Evolutionary conservation across 2,888 invertebrate species (phyloP).

Genomic region (Eremobia ochroleuca): DNA sequence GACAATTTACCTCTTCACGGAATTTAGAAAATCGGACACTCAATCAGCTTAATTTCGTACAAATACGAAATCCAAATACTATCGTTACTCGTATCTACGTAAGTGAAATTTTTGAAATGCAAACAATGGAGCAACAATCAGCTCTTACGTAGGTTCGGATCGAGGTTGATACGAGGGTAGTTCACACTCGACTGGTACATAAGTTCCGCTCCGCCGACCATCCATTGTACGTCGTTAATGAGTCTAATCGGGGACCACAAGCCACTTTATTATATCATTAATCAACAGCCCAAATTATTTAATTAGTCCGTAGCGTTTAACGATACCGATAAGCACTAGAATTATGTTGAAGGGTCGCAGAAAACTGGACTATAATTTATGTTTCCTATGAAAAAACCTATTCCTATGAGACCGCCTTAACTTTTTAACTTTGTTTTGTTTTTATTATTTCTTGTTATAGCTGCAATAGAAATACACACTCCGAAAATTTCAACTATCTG

Average conservation of each 20-base stretch:
- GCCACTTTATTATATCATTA: conserved; percentile 72
- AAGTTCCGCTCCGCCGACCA: conserved; percentile 82
- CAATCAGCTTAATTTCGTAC: conserved; percentile 2
- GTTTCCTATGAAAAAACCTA: background rate
- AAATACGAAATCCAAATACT: conserved; percentile 19
- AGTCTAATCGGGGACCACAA: conserved; percentile 72
- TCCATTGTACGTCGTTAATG: conserved; percentile 80
- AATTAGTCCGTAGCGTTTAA: conserved; percentile 42
- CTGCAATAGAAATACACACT: too few relatives aligned
- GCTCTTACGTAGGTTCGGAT: conserved; percentile 68
- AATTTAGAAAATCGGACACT: background rate
- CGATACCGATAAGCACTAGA: conserved; percentile 1
- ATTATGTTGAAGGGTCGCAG: background rate
- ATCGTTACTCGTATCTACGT: background rate
- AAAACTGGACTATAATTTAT: background rate
- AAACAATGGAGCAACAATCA: conserved; percentile 64
- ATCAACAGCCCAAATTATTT: conserved; percentile 64
- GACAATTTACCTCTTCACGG: background rate
- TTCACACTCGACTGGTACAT: conserved; percentile 85
- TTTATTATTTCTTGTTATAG: too few relatives aligned
- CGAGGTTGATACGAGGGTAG: conserved; percentile 74
- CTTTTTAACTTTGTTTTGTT: too few relatives aligned
- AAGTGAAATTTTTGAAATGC: conserved; percentile 44
- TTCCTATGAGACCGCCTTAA: too few relatives aligned
- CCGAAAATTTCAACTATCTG: too few relatives aligned